Evolutionary conservation across 2,888 invertebrate species (phyloP).

Genomic region (Hemicrepidius hirtus): DNA sequence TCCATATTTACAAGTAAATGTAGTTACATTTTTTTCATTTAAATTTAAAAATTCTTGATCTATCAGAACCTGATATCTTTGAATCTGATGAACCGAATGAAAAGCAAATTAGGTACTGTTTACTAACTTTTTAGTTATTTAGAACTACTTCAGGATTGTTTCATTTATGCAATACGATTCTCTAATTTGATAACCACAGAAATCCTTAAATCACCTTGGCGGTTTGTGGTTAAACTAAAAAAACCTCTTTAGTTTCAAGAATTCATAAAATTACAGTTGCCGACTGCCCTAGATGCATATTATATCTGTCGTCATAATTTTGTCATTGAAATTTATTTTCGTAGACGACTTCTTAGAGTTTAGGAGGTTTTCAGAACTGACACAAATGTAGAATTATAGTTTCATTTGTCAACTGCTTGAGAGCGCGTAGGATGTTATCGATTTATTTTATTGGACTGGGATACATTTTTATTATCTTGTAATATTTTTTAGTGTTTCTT

Average conservation of each 20-base stretch:
- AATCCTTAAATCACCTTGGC: constrained; percentile 21
- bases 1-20: too few species aligned
- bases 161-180: too few species aligned
- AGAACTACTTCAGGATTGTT: too few species aligned
- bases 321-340: constrained; percentile 11
- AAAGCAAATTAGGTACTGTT: too few species aligned
- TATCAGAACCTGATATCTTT: too few species aligned
- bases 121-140: too few species aligned
- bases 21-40: too few species aligned
- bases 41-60: too few species aligned
- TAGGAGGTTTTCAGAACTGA: neutral
- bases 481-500: neutral
- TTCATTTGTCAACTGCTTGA: constrained; percentile 6
- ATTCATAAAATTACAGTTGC: constrained; percentile 14
- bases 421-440: constrained; percentile 5
- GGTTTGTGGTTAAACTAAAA: constrained; percentile 5
- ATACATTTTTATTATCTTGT: constrained; percentile 9
- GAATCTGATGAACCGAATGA: too few species aligned
- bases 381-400: constrained; percentile 17
- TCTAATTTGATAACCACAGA: constrained; percentile 1
- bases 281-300: constrained; percentile 11
- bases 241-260: neutral
- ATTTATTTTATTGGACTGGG: neutral
- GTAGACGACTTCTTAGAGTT: neutral
- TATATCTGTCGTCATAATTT: constrained; percentile 11